A percentile compares a stretch with the other conserved stretches of the same genome.
These are phyloP conservation scores for Epinephelus fuscoguttatus DNA, from an alignment of 2,113 vertebrate genomes.

Conservation along the genomic window DNA sequence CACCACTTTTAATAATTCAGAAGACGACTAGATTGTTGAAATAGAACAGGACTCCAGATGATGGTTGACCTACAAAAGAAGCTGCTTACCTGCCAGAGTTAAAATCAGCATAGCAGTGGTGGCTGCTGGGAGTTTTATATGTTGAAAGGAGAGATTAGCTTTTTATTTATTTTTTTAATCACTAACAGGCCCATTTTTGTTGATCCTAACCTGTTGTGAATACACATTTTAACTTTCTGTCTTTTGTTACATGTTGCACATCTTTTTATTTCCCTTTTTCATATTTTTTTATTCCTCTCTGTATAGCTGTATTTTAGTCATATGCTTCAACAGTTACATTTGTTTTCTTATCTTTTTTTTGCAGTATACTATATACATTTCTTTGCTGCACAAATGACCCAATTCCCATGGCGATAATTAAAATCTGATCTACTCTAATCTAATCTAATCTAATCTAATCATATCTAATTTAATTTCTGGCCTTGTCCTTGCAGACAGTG, in stretches of 20 bases:
- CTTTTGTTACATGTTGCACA: not conserved
- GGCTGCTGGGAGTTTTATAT: not conserved
- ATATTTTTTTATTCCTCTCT: not conserved
- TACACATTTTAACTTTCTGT: not conserved
- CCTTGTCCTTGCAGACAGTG: not conserved
- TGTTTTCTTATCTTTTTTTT: not conserved
- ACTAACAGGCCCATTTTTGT: not conserved
- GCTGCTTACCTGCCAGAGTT: slow-evolving; percentile 38
- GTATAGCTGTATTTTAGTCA: not conserved
- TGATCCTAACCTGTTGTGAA: not conserved
- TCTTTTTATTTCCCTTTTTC: not conserved
- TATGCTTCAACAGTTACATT: not conserved
- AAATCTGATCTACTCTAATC: slow-evolving; percentile 15
- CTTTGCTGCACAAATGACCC: not conserved
- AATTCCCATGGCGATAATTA: slow-evolving; percentile 9
- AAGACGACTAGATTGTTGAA: slow-evolving; percentile 57
- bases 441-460: slow-evolving; percentile 13
- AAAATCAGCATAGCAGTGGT: not conserved
- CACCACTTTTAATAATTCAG: slow-evolving; percentile 54
- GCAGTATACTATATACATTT: too few species aligned
- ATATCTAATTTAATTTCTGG: not conserved
- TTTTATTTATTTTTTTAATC: not conserved
- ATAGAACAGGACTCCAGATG: slow-evolving; percentile 65
- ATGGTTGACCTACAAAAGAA: slow-evolving; percentile 54
- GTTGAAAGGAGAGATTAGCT: not conserved